Evolutionary conservation across 2,888 invertebrate genomes (phyloP).

Genomic region (Xanthia icteritia): DNA sequence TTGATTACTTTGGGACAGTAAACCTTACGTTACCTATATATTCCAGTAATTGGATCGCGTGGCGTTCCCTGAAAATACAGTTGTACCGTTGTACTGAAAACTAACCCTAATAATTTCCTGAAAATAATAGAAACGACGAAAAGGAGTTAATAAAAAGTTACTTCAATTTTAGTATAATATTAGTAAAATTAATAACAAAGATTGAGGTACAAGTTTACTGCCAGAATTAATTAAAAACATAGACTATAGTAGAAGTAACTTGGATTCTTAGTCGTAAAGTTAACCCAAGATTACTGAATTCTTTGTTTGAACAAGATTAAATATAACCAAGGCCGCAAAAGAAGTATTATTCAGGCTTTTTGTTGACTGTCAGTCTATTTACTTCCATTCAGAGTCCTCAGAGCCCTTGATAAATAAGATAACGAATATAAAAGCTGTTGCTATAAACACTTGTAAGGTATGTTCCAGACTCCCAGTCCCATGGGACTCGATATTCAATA

Average conservation of each 20-base stretch:
- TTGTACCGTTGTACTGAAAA: not conserved
- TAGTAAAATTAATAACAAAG: slow-evolving; percentile 17
- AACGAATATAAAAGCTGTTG: slow-evolving; percentile 37
- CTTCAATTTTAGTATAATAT: not conserved
- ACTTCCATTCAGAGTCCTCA: slow-evolving; percentile 14
- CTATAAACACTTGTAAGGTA: slow-evolving; percentile 42
- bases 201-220: slow-evolving; percentile 3
- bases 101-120: not conserved
- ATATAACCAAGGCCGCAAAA: not conserved
- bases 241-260: slow-evolving; percentile 10
- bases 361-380: slow-evolving; percentile 15
- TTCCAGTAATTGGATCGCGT: slow-evolving; percentile 19
- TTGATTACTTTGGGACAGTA: slow-evolving; percentile 29
- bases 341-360: not conserved
- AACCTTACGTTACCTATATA: slow-evolving; percentile 16
- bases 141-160: not conserved
- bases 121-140: not conserved
- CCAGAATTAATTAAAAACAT: slow-evolving; percentile 26
- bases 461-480: not conserved
- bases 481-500: slow-evolving; percentile 52
- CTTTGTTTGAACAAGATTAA: not conserved
- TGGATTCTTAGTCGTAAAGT: slow-evolving; percentile 22
- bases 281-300: slow-evolving; percentile 16
- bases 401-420: slow-evolving; percentile 45
- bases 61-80: slow-evolving; percentile 15